Base-by-base conservation (phyloP, 2,113 vertebrate genomes). In the Ardeotis arabs region DNA sequence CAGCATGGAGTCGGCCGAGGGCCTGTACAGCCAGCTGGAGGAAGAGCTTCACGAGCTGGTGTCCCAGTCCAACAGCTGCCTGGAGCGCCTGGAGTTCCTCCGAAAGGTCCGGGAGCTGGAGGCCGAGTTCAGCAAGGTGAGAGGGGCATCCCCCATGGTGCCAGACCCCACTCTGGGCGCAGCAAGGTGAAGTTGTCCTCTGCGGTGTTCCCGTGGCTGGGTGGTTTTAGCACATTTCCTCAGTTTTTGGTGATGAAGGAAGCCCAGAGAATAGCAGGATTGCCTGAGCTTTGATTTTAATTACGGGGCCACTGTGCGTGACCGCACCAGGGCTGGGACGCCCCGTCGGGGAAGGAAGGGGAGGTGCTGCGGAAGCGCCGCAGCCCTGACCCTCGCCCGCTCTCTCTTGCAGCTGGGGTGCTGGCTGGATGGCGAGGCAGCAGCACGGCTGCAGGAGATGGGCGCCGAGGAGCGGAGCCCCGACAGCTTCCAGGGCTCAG, bases 31-130 rank as follows among this genome's bases (percentile, higher is more conserved):
- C 81, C 98, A 98, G 41, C 97, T 99, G 95, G 99, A 99, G 27
- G 99, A 99, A 90, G 98, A 98, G 58, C 98, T 99, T 12, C 99
- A 99, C 28, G 91, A 92, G 29, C 96, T 99, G 67, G 99, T 99
- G 96, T 99, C 98, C 49, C 98, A 96, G 3, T 99, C 99, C 79
- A 99, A 99, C 73, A 94, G 98, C 87, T 98, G 98, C 37, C 98
- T 99, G 91, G 98, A 98, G 90, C 98, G 88, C 47, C 97, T 99
- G 59, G 98, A 99, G 77, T 96, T 98, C 91, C 98, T 99, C 14
- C 94, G 92, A 55, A 98, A 96, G 64, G 97, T 99, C 95, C 97
- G 93, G 69, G 97, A 97, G 86, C 97, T 98, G 16, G 98, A 99
- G 89, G 97, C 96, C 0, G 96, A 98, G 90, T 98, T 99, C 70